Base-by-base conservation (phyloP, 2,888 invertebrate genomes). In the Glyphotaelius pellucidus region DNA sequence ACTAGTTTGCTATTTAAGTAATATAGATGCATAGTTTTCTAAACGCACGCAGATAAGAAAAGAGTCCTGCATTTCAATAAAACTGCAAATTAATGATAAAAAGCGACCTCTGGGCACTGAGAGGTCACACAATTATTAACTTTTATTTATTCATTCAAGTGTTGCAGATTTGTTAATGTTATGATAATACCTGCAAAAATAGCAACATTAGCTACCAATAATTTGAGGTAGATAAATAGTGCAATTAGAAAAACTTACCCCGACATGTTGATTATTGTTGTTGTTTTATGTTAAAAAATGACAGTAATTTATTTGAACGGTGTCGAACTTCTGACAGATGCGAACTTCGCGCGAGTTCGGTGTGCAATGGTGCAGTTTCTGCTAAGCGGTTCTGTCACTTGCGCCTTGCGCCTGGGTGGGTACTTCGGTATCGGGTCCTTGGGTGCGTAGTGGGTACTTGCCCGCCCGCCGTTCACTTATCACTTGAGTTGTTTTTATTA, bases 221-320 rank as follows among this genome's bases (percentile, higher is more conserved):
- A 11, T 83, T 25, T 35, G 15, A 14, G 25, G 25, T 83, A 83
- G 11, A 83, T 32, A 25, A 32, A 83, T 67, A n/a, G 67, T 4
- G 35, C 19, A 83, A 83, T 35, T 19, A 31, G 25, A 81, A 32
- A 32, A 31, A 12, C 83, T 83, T 83, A 83, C 83, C 83, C 83
- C 35, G 83, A 83, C 83, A 83, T 83, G 19, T 83, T 83, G 67
- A n/a, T 67, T 67, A n/a, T 67, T 67, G 67, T 67, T 25, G 25
- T 67, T 25, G 25, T 42, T 42, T 12, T 42, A 42, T 12, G 25
- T n/a, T 2, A n/a, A 67, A 52, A 67, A 67, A 9, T 67, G 67
- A 67, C 67, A 67, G 25, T 7, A 25, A 67, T 25, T 35, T 3
- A 35, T 35, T 83, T 25, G 15, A 35, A 83, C 19, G 25, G 19